Conservation (phyloP, 2,113 vertebrate species). For the Pipa parva region DNA sequence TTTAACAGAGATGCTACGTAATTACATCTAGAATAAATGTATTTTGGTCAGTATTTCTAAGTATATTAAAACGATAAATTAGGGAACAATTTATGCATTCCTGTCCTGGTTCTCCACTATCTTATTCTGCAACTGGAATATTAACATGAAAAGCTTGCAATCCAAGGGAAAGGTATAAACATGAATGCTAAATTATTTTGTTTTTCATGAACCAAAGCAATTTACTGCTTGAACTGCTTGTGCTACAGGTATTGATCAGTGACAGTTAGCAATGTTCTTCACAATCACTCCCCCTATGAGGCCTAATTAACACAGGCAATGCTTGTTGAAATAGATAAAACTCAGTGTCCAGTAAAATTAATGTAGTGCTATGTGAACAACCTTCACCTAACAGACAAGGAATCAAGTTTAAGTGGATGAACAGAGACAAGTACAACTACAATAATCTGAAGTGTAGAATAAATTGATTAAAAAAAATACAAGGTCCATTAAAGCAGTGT, state of each 20-base stretch:
- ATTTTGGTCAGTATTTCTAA: no score
- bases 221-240: slow-evolving; percentile 53
- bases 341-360: slow-evolving; percentile 66
- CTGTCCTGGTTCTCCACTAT: no score
- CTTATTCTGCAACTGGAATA: no score
- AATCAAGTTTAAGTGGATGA: slow-evolving; percentile 56
- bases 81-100: no score
- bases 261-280: slow-evolving; percentile 52
- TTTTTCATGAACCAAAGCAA: slow-evolving; percentile 51
- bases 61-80: no score
- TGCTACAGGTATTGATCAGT: slow-evolving; percentile 58
- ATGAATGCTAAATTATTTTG: slow-evolving; percentile 33
- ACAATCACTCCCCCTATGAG: slow-evolving; percentile 54
- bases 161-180: neutral
- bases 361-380: slow-evolving; percentile 58
- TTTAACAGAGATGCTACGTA: no score
- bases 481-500: no score
- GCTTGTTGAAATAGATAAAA: slow-evolving; percentile 74
- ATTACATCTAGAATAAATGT: no score
- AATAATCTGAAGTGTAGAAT: slow-evolving; percentile 48
- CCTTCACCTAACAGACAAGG: slow-evolving; percentile 57
- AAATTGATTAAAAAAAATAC: slow-evolving; percentile 50
- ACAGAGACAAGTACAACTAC: slow-evolving; percentile 46
- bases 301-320: slow-evolving; percentile 69
- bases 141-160: no score